These are phyloP conservation scores for Drosophila nebulosa DNA, from an alignment of 1,140 invertebrate species.

Conservation along the genomic window DNA sequence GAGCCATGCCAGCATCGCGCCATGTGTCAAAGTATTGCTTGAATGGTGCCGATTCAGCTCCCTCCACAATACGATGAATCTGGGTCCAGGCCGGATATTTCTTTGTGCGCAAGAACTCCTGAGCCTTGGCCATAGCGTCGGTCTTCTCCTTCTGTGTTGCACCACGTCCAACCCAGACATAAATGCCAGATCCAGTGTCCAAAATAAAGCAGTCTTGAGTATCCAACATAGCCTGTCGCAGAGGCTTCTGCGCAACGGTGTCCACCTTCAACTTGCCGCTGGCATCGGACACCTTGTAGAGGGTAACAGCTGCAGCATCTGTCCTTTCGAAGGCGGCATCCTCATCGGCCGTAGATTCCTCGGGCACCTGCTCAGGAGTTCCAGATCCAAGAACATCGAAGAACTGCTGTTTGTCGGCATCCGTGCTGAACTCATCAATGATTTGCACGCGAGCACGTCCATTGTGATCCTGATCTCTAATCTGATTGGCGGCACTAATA, in stretches of 20 bases:
- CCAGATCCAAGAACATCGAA: conserved; percentile 89
- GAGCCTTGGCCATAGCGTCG: conserved; percentile 89
- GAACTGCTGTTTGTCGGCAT: conserved; percentile 85
- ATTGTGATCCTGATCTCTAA: conserved; percentile 91
- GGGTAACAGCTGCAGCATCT: conserved; percentile 83
- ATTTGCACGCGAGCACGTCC: conserved; percentile 88
- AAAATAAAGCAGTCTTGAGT: conserved; percentile 92
- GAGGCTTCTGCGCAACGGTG: conserved; percentile 85
- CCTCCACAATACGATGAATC: conserved; percentile 87
- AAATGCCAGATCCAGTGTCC: conserved; percentile 90
- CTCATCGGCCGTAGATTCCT: conserved; percentile 86
- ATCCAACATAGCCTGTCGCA: conserved; percentile 87
- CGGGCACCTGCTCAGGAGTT: conserved; percentile 85
- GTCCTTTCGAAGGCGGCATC: conserved; percentile 84
- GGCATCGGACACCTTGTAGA: conserved; percentile 88
- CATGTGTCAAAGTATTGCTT: conserved; percentile 90
- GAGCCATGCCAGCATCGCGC: conserved; percentile 85
- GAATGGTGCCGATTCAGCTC: conserved; percentile 88
- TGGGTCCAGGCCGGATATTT: conserved; percentile 90
- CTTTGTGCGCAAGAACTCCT: conserved; percentile 86
- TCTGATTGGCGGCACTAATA: conserved; percentile 89
- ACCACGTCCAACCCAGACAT: conserved; percentile 92
- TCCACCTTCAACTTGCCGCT: conserved; percentile 86
- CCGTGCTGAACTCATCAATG: conserved; percentile 86
- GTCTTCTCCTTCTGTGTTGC: conserved; percentile 89